A percentile compares a stretch with the other conserved stretches of the same genome.
phyloP scores from a whole-genome alignment of 2,888 invertebrate species.

The Oligia strigilis region DNA sequence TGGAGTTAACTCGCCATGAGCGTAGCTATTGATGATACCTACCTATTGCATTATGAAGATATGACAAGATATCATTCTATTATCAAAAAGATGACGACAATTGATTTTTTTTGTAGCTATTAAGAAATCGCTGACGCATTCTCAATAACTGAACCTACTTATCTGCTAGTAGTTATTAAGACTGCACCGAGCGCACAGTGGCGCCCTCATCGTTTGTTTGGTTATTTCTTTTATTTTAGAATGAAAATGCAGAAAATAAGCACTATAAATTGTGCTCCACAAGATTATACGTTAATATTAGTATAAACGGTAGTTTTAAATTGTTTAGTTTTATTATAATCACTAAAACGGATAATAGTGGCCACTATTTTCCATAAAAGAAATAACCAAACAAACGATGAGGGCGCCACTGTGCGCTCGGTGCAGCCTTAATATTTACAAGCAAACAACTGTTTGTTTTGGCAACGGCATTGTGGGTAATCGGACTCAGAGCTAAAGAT shows the following conservation, averaged over 20 bases:
- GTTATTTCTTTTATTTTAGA: too few relatives aligned
- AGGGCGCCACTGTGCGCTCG: too few relatives aligned
- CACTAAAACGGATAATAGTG: too few relatives aligned
- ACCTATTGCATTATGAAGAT: constrained; percentile 28
- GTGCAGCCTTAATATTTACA: not conserved
- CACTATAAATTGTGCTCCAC: too few relatives aligned
- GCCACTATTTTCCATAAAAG: too few relatives aligned
- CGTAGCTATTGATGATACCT: constrained; percentile 22
- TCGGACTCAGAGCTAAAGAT: not conserved
- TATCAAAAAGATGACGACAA: constrained; percentile 37
- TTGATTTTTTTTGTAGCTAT: constrained; percentile 39
- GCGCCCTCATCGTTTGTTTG: too few relatives aligned
- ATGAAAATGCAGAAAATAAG: too few relatives aligned
- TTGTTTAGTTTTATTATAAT: too few relatives aligned
- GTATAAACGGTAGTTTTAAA: too few relatives aligned
- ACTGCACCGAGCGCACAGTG: too few relatives aligned
- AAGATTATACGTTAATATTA: too few relatives aligned
- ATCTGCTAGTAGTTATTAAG: not conserved
- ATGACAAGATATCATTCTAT: constrained; percentile 46
- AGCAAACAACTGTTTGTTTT: not conserved
- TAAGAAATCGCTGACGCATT: constrained; percentile 19
- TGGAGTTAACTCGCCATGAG: constrained; percentile 2
- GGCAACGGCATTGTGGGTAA: not conserved
- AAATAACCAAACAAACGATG: too few relatives aligned
- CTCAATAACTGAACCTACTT: not conserved